Evolutionary conservation across 2,888 invertebrate genomes (phyloP).

Genomic region (Itoplectis maculator): DNA sequence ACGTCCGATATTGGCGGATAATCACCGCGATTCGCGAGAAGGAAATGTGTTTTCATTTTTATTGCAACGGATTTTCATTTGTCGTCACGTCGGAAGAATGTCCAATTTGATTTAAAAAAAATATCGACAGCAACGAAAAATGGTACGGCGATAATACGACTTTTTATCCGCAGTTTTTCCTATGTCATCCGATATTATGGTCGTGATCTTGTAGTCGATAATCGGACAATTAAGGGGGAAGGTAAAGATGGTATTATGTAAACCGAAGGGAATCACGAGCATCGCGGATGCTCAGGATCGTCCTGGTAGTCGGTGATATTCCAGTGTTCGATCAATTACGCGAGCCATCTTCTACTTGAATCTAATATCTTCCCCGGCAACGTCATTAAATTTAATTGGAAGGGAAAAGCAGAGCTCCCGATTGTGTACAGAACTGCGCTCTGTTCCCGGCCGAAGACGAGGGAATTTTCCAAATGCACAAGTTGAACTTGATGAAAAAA

Average conservation of each 20-base stretch:
- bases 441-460: background rate
- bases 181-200: no score
- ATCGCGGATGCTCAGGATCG: background rate
- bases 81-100: background rate
- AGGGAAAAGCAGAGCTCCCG: background rate
- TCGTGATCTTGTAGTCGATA: background rate
- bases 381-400: conserved; percentile 56
- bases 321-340: conserved; percentile 40
- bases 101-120: no score
- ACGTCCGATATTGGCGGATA: no score
- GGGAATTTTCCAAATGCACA: background rate
- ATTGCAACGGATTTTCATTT: background rate
- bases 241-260: background rate
- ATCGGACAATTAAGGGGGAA: background rate
- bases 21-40: no score
- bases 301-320: conserved; percentile 23
- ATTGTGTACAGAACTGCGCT: background rate
- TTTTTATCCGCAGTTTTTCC: no score
- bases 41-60: no score
- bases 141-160: no score
- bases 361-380: conserved; percentile 35
- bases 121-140: no score
- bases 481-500: background rate
- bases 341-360: conserved; percentile 29
- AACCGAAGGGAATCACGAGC: background rate